Evolutionary conservation across 2,797 vertebrate species (phyloP).

Genomic region (Novumbra hubbsi): DNA sequence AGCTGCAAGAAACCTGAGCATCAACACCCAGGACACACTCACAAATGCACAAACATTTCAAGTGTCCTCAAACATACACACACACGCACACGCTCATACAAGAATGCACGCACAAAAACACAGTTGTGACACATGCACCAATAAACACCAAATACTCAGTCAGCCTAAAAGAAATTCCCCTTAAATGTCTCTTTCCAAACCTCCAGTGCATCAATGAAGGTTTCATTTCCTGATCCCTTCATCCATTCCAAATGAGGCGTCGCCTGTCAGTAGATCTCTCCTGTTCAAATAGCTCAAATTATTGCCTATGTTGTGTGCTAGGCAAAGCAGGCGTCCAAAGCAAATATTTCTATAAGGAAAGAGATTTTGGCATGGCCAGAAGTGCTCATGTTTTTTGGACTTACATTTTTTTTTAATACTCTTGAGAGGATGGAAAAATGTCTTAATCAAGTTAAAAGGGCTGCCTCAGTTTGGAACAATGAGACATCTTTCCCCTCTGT

Average conservation of each 20-base stretch:
- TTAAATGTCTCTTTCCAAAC: constrained; percentile 64
- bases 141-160: constrained; percentile 50
- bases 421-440: constrained; percentile 56
- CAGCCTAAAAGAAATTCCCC: constrained; percentile 31
- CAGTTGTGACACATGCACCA: constrained; percentile 1
- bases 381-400: constrained; percentile 74
- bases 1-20: constrained; percentile 46
- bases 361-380: constrained; percentile 68
- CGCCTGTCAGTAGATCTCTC: constrained; percentile 68
- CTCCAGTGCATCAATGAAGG: constrained; percentile 68
- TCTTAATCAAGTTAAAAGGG: constrained; percentile 74
- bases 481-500: constrained; percentile 58
- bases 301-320: constrained; percentile 76
- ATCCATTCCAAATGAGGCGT: constrained; percentile 71
- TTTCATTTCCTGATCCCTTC: constrained; percentile 75
- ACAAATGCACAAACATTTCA: constrained; percentile 18
- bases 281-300: constrained; percentile 73
- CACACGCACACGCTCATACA: constrained; percentile 17
- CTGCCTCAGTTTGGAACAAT: constrained; percentile 64
- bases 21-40: constrained; percentile 33
- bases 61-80: constrained; percentile 11
- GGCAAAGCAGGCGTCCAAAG: constrained; percentile 72
- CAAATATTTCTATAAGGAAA: constrained; percentile 83
- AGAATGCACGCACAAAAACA: constrained; percentile 15
- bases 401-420: constrained; percentile 65